Percentiles rank a stretch among this genome's conserved stretches.
phyloP scores from a whole-genome alignment of 2,113 vertebrate genomes.

The Aleadryas rufinucha region DNA sequence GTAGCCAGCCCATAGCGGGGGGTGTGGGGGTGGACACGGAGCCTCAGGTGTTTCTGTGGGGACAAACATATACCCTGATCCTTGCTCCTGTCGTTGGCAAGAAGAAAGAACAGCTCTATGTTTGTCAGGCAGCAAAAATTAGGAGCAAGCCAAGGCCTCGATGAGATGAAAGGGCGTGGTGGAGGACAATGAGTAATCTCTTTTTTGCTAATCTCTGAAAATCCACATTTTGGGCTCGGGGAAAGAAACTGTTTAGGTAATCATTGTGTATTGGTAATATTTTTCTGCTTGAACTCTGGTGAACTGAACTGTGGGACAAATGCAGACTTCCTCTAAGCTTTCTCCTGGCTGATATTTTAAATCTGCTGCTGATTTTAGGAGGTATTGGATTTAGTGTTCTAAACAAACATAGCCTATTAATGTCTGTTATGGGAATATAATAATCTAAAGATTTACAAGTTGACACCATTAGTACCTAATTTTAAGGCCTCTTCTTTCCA shows the following conservation, averaged over 20 bases:
- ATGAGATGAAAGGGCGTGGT: background rate
- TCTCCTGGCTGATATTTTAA: background rate
- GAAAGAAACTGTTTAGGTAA: background rate
- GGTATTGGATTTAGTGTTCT: background rate
- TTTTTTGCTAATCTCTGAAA: background rate
- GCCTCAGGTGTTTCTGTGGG: background rate
- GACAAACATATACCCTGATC: background rate
- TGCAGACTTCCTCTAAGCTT: background rate
- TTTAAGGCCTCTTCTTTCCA: background rate
- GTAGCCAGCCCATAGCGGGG: background rate
- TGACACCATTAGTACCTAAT: background rate
- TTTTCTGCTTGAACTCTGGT: background rate
- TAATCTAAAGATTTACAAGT: background rate
- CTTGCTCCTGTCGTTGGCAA: background rate
- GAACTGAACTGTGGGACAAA: background rate
- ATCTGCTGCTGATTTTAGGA: background rate
- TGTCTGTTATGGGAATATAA: background rate
- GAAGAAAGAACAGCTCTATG: background rate
- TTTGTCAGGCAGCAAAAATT: background rate
- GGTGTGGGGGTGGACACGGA: background rate
- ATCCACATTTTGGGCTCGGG: background rate
- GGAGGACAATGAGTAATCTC: background rate
- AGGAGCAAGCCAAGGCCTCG: background rate
- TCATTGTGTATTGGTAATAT: background rate
- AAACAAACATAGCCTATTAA: background rate